Base-by-base conservation (phyloP, 2,113 vertebrate genomes). In the Scolopax mira region DNA sequence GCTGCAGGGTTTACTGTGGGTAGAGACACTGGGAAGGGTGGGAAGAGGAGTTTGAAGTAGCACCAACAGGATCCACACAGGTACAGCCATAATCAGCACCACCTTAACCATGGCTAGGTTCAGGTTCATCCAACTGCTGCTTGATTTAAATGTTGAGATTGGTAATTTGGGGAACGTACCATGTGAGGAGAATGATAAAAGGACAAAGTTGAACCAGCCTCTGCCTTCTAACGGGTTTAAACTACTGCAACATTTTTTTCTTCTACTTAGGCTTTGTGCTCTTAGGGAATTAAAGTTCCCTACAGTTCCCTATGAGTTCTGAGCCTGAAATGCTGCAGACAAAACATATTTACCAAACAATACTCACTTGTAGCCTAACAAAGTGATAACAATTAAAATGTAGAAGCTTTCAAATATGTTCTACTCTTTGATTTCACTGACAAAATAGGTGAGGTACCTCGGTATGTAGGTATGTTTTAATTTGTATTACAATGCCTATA, bases 261-360 rank as follows among this genome's bases (percentile, higher is more conserved):
- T 89, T 82, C 46, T 69, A 37, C 27, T 84, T 66, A 62, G 39
- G 5, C 46, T 72, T 77, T 72, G 31, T 61, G 31, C 25, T 97
- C 33, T 77, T 54, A 44, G 49, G 57, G 37, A 92, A 72, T 57
- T 80, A 72, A 85, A 62, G 42, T n/a, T n/a, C n/a, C n/a, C n/a
- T n/a, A n/a, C n/a, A n/a, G n/a, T n/a, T n/a, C n/a, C n/a, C n/a
- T n/a, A n/a, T n/a, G n/a, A n/a, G n/a, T n/a, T n/a, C n/a, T n/a
- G n/a, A n/a, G n/a, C n/a, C n/a, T n/a, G 60, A 88, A 91, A 94
- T 19, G 30, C 23, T 54, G n/a, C 51, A 85, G 75, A 83, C 46
- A 83, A 75, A 94, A 86, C 5, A 35, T 57, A 80, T 78, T 93
- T 90, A 93, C 55, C 58, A 93, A 90, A 92, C 10, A 88, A 73